phyloP scores from a whole-genome alignment of 37 sponge, comb jelly and placozoan species.

The Lycopodina hypogea region DNA sequence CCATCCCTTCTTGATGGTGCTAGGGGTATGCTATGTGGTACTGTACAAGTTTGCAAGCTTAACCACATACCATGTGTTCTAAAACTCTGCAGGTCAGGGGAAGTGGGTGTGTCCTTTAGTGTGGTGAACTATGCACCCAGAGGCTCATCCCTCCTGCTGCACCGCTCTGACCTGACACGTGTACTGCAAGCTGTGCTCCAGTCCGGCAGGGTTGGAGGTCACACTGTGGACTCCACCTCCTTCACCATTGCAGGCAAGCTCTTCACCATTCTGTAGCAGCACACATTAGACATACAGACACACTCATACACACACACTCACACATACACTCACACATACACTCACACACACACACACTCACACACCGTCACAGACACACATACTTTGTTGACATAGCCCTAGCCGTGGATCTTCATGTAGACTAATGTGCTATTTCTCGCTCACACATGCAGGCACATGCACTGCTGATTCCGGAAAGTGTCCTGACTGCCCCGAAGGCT shows the following conservation, averaged over 20 bases:
- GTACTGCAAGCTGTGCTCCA: slow-evolving; percentile 32
- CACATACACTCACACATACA: too few species aligned
- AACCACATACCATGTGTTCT: too few species aligned
- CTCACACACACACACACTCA: too few species aligned
- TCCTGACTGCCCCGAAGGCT: slow-evolving; percentile 9
- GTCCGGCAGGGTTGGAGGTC: slow-evolving; percentile 12
- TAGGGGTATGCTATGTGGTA: too few species aligned
- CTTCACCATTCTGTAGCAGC: neutral
- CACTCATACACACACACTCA: too few species aligned
- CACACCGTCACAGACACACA: too few species aligned
- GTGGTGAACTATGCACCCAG: neutral
- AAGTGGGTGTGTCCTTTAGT: neutral
- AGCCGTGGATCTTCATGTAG: too few species aligned
- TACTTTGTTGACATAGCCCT: too few species aligned
- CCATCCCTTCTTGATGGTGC: too few species aligned
- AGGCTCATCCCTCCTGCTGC: slow-evolving; percentile 4
- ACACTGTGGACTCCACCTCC: slow-evolving; percentile 1
- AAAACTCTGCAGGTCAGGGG: slow-evolving; percentile 16
- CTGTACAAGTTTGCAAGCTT: too few species aligned
- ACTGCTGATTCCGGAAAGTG: neutral
- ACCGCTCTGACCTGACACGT: slow-evolving; percentile 18
- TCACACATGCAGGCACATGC: neutral
- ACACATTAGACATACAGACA: too few species aligned
- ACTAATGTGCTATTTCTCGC: too few species aligned
- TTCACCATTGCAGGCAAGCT: slow-evolving; percentile 10